A percentile compares a stretch with the other conserved stretches of the same genome.
phyloP scores from a whole-genome alignment of 2,888 invertebrate genomes.

The Heterodera filipjevi region DNA sequence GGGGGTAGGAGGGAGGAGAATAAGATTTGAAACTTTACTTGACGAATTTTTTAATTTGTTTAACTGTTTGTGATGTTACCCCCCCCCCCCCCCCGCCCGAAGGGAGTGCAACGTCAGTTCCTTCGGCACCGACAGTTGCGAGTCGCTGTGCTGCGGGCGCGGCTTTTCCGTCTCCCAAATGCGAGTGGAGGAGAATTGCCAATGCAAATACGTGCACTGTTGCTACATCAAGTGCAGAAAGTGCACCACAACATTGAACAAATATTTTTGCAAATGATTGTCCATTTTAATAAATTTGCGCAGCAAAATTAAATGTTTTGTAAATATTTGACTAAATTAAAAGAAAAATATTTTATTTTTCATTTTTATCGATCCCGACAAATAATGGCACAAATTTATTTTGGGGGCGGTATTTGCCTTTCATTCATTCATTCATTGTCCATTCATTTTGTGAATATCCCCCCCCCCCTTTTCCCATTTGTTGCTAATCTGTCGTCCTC shows the following conservation, averaged over 20 bases:
- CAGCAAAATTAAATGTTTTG: not conserved
- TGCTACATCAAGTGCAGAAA: conserved; percentile 86
- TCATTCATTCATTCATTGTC: not conserved
- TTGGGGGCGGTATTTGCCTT: not conserved
- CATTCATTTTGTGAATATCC: not conserved
- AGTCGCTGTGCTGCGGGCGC: conserved; percentile 79
- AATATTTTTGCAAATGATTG: conserved; percentile 73
- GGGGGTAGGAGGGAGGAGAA: too few relatives aligned
- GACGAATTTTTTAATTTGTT: too few relatives aligned
- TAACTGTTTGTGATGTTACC: not conserved
- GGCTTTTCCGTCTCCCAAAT: conserved; percentile 76
- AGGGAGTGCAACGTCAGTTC: conserved; percentile 40
- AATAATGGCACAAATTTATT: too few relatives aligned
- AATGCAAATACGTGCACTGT: conserved; percentile 84
- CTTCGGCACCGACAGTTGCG: conserved; percentile 33
- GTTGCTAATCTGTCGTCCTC: not conserved
- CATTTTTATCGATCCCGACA: too few relatives aligned
- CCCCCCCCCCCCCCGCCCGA: not conserved
- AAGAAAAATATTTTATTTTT: conserved; percentile 3
- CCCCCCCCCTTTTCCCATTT: not conserved
- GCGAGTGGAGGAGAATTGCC: conserved; percentile 76
- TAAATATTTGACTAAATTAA: too few relatives aligned
- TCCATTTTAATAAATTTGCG: too few relatives aligned
- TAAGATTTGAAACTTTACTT: too few relatives aligned
- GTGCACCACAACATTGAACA: conserved; percentile 76